Percentiles rank a stretch among this genome's conserved stretches.
These are phyloP conservation scores for Helostoma temminkii DNA, from an alignment of 2,797 vertebrate species.

Conservation along the genomic window DNA sequence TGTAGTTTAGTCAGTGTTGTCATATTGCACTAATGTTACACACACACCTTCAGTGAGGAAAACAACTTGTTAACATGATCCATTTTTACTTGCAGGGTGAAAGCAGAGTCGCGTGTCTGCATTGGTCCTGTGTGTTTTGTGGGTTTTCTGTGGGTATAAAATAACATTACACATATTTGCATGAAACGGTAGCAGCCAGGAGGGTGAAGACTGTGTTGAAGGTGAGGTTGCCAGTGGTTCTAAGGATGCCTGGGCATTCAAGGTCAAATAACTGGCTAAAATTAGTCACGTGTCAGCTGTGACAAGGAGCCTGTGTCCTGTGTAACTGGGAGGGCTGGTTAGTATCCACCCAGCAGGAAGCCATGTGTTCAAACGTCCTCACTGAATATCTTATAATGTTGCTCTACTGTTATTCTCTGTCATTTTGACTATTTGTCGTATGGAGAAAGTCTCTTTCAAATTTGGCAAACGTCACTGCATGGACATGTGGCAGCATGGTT, in stretches of 20 bases:
- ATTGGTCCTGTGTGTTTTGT: not conserved
- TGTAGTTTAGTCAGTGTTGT: not conserved
- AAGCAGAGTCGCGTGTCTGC: not conserved
- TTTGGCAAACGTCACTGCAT: not conserved
- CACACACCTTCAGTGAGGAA: not conserved
- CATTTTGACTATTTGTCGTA: not conserved
- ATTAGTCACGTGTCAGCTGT: slow-evolving; percentile 65
- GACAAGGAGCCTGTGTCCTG: slow-evolving; percentile 46
- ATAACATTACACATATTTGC: slow-evolving; percentile 12
- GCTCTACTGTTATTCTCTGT: not conserved
- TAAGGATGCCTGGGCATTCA: slow-evolving; percentile 54
- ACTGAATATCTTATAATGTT: not conserved
- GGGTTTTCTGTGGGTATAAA: slow-evolving; percentile 11
- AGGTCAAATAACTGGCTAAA: slow-evolving; percentile 65
- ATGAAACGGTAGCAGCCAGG: not conserved
- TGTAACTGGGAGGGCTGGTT: slow-evolving; percentile 14
- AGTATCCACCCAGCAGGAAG: slow-evolving; percentile 32
- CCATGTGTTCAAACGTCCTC: slow-evolving; percentile 21
- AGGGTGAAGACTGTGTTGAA: not conserved
- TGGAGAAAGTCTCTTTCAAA: not conserved
- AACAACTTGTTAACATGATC: not conserved
- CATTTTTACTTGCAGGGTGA: not conserved
- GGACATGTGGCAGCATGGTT: not conserved
- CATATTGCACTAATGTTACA: not conserved
- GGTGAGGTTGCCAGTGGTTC: slow-evolving; percentile 11